phyloP scores from a whole-genome alignment of 2,113 vertebrate species.

The Uropsilus gracilis region DNA sequence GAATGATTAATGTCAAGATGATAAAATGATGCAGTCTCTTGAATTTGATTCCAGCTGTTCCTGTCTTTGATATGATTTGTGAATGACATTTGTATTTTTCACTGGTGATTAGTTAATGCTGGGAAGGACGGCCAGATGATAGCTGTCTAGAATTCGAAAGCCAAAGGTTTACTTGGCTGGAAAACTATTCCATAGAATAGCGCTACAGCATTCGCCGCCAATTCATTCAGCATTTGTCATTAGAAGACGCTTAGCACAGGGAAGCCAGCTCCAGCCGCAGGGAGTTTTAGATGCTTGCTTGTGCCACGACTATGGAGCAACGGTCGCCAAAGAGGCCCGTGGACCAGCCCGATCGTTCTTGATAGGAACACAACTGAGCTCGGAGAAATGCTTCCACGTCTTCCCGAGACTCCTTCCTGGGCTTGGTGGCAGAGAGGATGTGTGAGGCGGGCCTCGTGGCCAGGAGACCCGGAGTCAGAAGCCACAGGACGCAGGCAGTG shows the following conservation, averaged over 20 bases:
- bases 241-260: conserved; percentile 25
- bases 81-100: conserved; percentile 74
- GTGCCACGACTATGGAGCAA: conserved; percentile 7
- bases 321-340: neutral
- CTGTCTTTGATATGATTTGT: conserved; percentile 74
- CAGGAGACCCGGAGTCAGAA: neutral
- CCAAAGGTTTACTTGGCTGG: conserved; percentile 64
- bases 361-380: conserved; percentile 8
- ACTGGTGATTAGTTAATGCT: conserved; percentile 80
- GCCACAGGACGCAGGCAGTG: neutral
- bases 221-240: conserved; percentile 60
- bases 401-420: neutral
- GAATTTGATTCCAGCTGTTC: conserved; percentile 71
- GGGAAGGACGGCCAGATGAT: conserved; percentile 68
- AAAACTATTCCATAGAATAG: conserved; percentile 41
- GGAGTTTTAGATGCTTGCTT: conserved; percentile 39
- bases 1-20: conserved; percentile 70
- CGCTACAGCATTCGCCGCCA: conserved; percentile 49
- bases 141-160: conserved; percentile 64
- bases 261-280: conserved; percentile 47
- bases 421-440: neutral
- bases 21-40: conserved; percentile 70
- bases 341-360: conserved; percentile 1
- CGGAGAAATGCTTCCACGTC: neutral
- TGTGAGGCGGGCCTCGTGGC: no score